These are phyloP conservation scores for Ptychoptera albimana DNA, from an alignment of 2,888 invertebrate genomes.

Conservation along the genomic window DNA sequence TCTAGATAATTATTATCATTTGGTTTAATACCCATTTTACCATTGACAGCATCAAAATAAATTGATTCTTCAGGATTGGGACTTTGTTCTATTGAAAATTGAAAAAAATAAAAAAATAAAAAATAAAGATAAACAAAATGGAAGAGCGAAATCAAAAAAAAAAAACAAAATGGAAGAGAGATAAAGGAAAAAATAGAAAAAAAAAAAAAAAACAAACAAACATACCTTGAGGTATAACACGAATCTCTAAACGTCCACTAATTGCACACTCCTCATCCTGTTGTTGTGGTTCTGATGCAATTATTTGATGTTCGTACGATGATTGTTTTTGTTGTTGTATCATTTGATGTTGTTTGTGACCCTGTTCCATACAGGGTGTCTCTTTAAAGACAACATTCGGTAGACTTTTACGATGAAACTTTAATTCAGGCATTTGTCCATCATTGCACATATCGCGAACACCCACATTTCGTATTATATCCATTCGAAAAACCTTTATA, in stretches of 20 bases:
- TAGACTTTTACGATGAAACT: constrained; percentile 23
- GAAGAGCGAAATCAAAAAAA: background rate
- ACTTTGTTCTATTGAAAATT: constrained; percentile 28
- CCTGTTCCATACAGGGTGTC: background rate
- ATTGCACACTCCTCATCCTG: constrained; percentile 41
- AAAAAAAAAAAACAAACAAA: no score
- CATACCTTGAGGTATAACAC: constrained; percentile 44
- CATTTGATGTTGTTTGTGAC: no score
- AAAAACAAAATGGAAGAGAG: background rate
- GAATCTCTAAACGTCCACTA: constrained; percentile 67
- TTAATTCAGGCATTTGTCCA: constrained; percentile 14
- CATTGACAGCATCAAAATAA: constrained; percentile 63
- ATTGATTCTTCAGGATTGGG: constrained; percentile 58
- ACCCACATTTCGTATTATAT: constrained; percentile 66
- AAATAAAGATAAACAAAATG: background rate
- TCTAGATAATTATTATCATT: no score
- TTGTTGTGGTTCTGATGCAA: constrained; percentile 6
- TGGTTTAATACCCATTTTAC: no score
- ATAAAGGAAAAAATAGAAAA: background rate
- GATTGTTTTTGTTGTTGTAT: no score
- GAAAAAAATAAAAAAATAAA: background rate
- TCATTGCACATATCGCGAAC: constrained; percentile 33
- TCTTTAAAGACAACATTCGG: constrained; percentile 22
- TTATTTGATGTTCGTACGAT: background rate
- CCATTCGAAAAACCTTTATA: constrained; percentile 47